Evolutionary conservation across 2,888 invertebrate genomes (phyloP).

Genomic region (Chrysolina americana): DNA sequence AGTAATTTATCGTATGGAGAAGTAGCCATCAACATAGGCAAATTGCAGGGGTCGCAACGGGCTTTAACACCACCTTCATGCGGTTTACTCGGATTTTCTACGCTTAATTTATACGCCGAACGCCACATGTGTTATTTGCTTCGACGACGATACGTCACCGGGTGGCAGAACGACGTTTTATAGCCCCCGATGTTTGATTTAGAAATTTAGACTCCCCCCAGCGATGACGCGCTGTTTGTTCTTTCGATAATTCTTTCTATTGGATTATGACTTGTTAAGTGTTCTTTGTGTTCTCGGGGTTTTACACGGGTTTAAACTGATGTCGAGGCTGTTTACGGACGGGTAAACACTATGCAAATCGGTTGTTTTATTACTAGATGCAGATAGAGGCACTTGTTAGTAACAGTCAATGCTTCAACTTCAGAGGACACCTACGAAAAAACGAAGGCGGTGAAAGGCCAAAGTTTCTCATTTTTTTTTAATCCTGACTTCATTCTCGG

Average conservation of each 20-base stretch:
- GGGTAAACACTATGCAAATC: no score
- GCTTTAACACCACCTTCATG: constrained; percentile 56
- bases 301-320: constrained; percentile 30
- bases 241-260: constrained; percentile 47
- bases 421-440: no score
- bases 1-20: constrained; percentile 66
- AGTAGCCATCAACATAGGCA: constrained; percentile 48
- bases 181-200: constrained; percentile 57
- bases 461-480: no score
- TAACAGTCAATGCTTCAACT: no score
- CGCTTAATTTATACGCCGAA: constrained; percentile 64
- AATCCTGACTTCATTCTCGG: no score
- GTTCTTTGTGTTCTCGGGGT: constrained; percentile 44
- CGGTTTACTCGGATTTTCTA: constrained; percentile 66
- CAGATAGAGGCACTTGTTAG: no score
- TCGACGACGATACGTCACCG: constrained; percentile 59
- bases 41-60: constrained; percentile 59
- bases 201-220: constrained; percentile 54
- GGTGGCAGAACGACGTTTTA: constrained; percentile 45
- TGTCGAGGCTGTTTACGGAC: background rate
- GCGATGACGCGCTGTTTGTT: constrained; percentile 37
- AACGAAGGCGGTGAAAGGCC: no score
- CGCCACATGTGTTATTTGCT: constrained; percentile 56
- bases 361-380: no score
- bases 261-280: constrained; percentile 49